Evolutionary conservation across 2,797 vertebrate species (phyloP), one percentile per base, ranked within the genome.

Genomic region (Poecilia wingei): DNA sequence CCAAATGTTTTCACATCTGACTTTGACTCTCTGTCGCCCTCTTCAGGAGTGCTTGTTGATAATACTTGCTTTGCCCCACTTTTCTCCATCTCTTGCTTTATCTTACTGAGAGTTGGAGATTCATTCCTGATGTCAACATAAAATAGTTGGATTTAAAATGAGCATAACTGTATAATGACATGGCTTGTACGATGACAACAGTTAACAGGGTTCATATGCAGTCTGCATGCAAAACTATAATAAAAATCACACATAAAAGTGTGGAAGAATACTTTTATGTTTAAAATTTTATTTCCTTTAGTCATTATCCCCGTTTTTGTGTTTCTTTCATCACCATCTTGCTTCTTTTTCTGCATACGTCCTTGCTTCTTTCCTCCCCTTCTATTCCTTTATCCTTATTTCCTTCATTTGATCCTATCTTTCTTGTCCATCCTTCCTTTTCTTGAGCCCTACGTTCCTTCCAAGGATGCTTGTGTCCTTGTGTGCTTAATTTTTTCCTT

Each of bases 11-110:
- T 46, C 80, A 53, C 25, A 4, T 66, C 81, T 76, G 81, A 90
- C 82, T 86, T 84, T 89, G 87, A 87, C 92, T 93, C 94, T 95
- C 88, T 95, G 92, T 86, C 93, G 89, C 95, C 95, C 94, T 92
- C 95, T 92, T 87, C 89, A 96, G 95, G 94, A 81, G 8, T 68
- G 64, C 82, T 53, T 22, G 47, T 51, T 25, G 2, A 78, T 82
- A 43, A 36, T 43, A 3, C 25, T 55, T 74, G 20, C 33, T 28
- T 16, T 22, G 16, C 25, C 18, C 20, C 4, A 53, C 12, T 5
- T 51, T 25, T 36, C 20, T 39, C 33, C 33, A 66, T 66, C 61
- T 66, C 7, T 66, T 36, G 8, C 8, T 66, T 1, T 8, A 61
- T 61, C 12, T 61, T 61, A 10, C 16, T 66, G 18, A 66, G 8